phyloP scores from a whole-genome alignment of 2,113 vertebrate species.

The Andinoacara biseriatus region DNA sequence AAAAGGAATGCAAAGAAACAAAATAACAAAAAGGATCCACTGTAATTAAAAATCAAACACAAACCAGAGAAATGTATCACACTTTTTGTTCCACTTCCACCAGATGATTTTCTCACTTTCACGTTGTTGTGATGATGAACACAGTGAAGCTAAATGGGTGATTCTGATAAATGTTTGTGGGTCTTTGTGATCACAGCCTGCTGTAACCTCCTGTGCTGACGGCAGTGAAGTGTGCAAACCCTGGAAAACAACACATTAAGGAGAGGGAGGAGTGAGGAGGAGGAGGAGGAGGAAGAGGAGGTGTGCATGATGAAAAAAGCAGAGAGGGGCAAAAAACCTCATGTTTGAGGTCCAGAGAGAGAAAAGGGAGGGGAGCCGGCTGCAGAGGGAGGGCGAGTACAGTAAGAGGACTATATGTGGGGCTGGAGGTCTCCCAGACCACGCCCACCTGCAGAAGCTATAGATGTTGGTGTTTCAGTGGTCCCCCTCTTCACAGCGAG shows the following conservation, averaged over 20 bases:
- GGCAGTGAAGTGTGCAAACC: neutral
- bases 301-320: slow-evolving; percentile 9
- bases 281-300: neutral
- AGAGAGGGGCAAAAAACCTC: slow-evolving; percentile 3
- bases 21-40: neutral
- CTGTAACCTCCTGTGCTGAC: neutral
- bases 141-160: neutral
- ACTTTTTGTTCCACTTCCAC: neutral
- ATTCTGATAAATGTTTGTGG: neutral
- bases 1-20: neutral
- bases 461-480: slow-evolving; percentile 31
- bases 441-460: slow-evolving; percentile 54
- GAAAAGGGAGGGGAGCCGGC: neutral
- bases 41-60: too few relatives aligned
- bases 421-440: slow-evolving; percentile 23
- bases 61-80: neutral
- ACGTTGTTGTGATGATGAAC: neutral
- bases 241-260: slow-evolving; percentile 27
- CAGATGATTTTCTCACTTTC: neutral
- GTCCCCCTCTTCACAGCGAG: slow-evolving; percentile 45
- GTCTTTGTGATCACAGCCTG: neutral
- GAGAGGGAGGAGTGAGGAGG: neutral
- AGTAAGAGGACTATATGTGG: neutral
- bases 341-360: slow-evolving; percentile 37
- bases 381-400: neutral